Conservation (phyloP, 2,888 invertebrate genomes). For the Drosophila helvetica region DNA sequence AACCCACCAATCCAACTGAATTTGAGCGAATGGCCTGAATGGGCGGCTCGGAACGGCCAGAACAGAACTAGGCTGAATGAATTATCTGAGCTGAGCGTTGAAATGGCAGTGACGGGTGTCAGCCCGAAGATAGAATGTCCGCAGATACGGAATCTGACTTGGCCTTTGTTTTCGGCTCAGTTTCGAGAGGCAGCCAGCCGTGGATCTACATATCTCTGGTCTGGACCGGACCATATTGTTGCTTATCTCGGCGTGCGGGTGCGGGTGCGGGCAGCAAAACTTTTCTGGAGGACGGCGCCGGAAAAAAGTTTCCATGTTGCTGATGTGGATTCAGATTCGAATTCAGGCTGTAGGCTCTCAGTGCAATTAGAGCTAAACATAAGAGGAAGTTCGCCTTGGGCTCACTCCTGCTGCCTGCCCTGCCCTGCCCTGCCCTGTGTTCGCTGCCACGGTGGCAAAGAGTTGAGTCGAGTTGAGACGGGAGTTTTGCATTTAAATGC, state of each 20-base stretch:
- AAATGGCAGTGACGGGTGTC: neutral
- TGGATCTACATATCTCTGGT: too few relatives aligned
- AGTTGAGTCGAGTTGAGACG: neutral
- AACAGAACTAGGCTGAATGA: too few relatives aligned
- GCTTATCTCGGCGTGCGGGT: slow-evolving; percentile 28
- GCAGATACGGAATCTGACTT: neutral
- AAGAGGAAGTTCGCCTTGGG: slow-evolving; percentile 36
- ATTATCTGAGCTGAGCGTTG: too few relatives aligned
- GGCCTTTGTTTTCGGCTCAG: neutral
- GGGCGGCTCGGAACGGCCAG: too few relatives aligned
- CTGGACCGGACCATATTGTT: neutral
- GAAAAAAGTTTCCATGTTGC: slow-evolving; percentile 46
- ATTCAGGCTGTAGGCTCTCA: slow-evolving; percentile 28
- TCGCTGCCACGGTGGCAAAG: neutral
- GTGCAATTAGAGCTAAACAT: slow-evolving; percentile 65
- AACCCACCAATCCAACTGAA: too few relatives aligned
- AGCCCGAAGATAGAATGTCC: neutral
- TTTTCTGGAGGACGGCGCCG: slow-evolving; percentile 39
- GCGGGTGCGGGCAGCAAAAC: slow-evolving; percentile 49
- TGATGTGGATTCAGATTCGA: slow-evolving; percentile 9
- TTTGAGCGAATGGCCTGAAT: too few relatives aligned
- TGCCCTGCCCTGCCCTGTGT: neutral
- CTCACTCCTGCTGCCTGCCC: neutral
- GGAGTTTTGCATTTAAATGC: slow-evolving; percentile 58
- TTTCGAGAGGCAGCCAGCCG: slow-evolving; percentile 1